Conservation (phyloP, 1,140 invertebrate species). For the Aricia agestis region DNA sequence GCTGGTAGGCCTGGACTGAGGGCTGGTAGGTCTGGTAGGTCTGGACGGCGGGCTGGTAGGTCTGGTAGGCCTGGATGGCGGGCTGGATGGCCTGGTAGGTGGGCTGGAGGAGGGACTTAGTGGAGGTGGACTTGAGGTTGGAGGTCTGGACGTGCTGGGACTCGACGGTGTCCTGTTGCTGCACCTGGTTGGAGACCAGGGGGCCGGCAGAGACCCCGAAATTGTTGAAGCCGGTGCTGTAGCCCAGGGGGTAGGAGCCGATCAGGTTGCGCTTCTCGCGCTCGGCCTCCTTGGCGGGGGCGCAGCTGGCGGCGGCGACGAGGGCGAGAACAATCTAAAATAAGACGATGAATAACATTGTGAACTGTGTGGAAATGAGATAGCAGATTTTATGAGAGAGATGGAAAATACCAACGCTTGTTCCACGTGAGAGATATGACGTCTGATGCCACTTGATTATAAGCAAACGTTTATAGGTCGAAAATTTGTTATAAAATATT, state of each 20-base stretch:
- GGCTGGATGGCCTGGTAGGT: conserved; percentile 1
- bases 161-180: conserved; percentile 12
- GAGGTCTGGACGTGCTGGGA: conserved; percentile 22
- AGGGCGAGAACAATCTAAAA: conserved; percentile 27
- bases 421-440: background rate
- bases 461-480: background rate
- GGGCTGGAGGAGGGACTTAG: conserved; percentile 19
- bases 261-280: conserved; percentile 30
- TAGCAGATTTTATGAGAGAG: background rate
- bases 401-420: background rate
- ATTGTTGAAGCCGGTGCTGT: background rate
- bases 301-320: conserved; percentile 21
- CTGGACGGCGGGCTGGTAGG: background rate
- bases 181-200: conserved; percentile 6
- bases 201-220: background rate
- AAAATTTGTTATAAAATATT: too few species aligned
- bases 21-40: background rate
- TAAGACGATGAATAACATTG: background rate
- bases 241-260: background rate
- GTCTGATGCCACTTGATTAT: background rate
- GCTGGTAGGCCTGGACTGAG: too few species aligned
- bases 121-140: conserved; percentile 29
- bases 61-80: background rate
- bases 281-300: conserved; percentile 3
- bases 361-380: background rate